Evolutionary conservation across 2,888 invertebrate genomes (phyloP).

Genomic region (Perizoma flavofasciatum): DNA sequence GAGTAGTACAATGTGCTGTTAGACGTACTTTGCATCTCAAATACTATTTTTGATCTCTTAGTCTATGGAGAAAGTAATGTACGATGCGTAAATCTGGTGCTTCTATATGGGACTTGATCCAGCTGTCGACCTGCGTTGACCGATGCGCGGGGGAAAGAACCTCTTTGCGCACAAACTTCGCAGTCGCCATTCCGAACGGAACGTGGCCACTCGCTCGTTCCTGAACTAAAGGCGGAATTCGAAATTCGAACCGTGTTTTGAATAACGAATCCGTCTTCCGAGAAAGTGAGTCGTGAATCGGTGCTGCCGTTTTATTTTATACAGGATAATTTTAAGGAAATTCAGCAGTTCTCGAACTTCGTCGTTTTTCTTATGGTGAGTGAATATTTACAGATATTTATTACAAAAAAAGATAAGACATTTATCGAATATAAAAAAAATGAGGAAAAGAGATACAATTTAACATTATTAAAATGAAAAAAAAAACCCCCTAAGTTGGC

Average conservation of each 20-base stretch:
- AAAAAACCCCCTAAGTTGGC: slow-evolving; percentile 38
- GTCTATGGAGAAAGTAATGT: slow-evolving; percentile 36
- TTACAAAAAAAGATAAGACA: too few relatives aligned
- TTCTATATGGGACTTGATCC: slow-evolving; percentile 27
- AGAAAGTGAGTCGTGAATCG: slow-evolving; percentile 67
- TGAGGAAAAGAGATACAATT: slow-evolving; percentile 1
- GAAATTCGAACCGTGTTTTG: slow-evolving; percentile 46
- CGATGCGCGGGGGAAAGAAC: slow-evolving; percentile 69
- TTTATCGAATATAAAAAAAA: neutral
- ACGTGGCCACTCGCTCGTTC: slow-evolving; percentile 63
- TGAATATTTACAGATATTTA: slow-evolving; percentile 25
- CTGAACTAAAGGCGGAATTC: slow-evolving; percentile 38
- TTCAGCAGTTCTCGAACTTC: slow-evolving; percentile 46
- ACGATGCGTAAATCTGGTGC: slow-evolving; percentile 30
- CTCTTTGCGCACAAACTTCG: slow-evolving; percentile 42
- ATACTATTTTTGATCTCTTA: neutral
- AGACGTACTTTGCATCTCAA: slow-evolving; percentile 21
- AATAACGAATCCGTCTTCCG: slow-evolving; percentile 46
- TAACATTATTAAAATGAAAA: slow-evolving; percentile 23
- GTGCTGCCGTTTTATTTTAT: slow-evolving; percentile 56
- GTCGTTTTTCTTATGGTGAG: slow-evolving; percentile 71
- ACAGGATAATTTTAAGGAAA: slow-evolving; percentile 55
- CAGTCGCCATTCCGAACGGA: slow-evolving; percentile 72
- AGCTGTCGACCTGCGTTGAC: slow-evolving; percentile 55
- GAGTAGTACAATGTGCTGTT: slow-evolving; percentile 5